phyloP scores from a whole-genome alignment of 2,888 invertebrate genomes.

The Stenurella melanura region DNA sequence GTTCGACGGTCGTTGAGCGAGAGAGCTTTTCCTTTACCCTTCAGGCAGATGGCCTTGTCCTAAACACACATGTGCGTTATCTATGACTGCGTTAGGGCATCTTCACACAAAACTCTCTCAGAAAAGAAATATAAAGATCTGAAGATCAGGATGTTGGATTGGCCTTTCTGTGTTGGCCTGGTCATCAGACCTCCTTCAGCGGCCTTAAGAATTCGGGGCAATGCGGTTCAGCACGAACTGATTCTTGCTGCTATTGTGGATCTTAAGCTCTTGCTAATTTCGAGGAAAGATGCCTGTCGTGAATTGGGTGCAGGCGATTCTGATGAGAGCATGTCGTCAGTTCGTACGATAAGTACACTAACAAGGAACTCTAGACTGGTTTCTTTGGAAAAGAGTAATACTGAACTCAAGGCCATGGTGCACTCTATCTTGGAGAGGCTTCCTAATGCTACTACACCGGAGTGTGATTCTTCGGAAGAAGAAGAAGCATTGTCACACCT shows the following conservation, averaged over 20 bases:
- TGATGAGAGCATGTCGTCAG: no score
- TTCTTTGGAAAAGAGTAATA: conserved; percentile 11
- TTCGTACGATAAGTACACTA: background rate
- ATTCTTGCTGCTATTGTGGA: conserved; percentile 9
- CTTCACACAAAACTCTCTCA: no score
- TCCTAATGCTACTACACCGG: background rate
- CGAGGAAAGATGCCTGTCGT: conserved; percentile 30
- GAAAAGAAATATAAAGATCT: background rate
- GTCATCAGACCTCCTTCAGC: background rate
- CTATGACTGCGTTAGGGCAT: no score
- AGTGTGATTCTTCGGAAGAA: background rate
- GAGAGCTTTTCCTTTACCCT: no score
- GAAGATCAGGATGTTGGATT: conserved; percentile 19
- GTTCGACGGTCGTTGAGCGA: no score
- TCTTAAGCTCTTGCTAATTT: conserved; percentile 24
- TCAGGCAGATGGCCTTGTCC: no score
- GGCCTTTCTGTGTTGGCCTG: conserved; percentile 27
- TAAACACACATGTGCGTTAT: no score
- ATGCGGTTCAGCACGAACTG: background rate
- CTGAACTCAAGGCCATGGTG: background rate
- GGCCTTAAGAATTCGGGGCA: background rate
- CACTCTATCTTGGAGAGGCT: conserved; percentile 3
- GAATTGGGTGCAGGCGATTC: background rate
- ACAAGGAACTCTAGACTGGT: background rate
- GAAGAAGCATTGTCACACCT: background rate